Percentiles rank a stretch among this genome's conserved stretches.
These are phyloP conservation scores for Sycobia sp. DNA, from an alignment of 1,140 invertebrate genomes.

Conservation along the genomic window DNA sequence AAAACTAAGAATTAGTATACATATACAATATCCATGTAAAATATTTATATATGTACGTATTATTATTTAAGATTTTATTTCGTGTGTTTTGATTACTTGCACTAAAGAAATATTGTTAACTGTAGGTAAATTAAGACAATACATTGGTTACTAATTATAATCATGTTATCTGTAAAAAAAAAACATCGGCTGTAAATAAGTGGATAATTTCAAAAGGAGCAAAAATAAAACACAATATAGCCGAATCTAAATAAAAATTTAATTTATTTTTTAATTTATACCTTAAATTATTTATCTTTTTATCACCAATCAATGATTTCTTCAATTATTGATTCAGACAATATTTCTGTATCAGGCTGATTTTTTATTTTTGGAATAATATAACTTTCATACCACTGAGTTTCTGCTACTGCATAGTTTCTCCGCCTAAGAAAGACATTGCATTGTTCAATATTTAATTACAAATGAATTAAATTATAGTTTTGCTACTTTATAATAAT, in stretches of 20 bases:
- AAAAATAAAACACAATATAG: constrained; percentile 28
- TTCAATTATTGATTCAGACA: constrained; percentile 39
- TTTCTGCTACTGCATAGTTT: constrained; percentile 46
- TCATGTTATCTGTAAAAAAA: constrained; percentile 34
- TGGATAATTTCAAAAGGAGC: constrained; percentile 28
- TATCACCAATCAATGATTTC: constrained; percentile 31
- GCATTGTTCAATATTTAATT: not conserved
- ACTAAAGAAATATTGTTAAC: constrained; percentile 29
- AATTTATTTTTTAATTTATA: constrained; percentile 20
- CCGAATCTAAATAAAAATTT: constrained; percentile 9
- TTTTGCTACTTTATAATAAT: not conserved
- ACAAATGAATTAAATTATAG: not conserved
- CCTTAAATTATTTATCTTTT: not conserved
- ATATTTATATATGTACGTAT: constrained; percentile 49
- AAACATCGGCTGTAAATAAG: constrained; percentile 18
- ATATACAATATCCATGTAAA: constrained; percentile 42
- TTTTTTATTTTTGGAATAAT: constrained; percentile 31
- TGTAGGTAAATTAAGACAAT: constrained; percentile 25
- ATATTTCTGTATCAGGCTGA: not conserved
- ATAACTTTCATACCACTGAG: constrained; percentile 47
- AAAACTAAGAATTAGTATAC: constrained; percentile 31
- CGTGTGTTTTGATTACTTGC: constrained; percentile 29
- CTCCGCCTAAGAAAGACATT: constrained; percentile 44
- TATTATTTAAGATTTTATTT: constrained; percentile 44
- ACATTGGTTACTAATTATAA: constrained; percentile 32